These are phyloP conservation scores for Copidosoma floridanum DNA, from an alignment of 1,140 invertebrate species.

Conservation along the genomic window DNA sequence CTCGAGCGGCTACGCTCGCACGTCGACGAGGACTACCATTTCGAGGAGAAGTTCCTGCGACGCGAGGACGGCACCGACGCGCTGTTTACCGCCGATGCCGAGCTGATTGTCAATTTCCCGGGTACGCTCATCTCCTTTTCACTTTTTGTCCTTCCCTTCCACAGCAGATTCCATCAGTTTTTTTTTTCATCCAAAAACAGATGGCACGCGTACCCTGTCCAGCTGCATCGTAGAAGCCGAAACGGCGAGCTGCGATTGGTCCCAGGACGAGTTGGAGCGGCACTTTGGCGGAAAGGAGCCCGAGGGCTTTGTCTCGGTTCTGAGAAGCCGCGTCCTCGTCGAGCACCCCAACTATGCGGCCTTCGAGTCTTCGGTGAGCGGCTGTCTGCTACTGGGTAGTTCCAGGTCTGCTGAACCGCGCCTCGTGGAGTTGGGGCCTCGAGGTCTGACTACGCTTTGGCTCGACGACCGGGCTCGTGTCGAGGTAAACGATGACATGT, in stretches of 20 bases:
- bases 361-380: too few relatives aligned
- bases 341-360: conserved; percentile 60
- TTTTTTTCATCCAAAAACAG: too few relatives aligned
- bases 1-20: conserved; percentile 55
- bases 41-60: conserved; percentile 56
- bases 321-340: conserved; percentile 49
- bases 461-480: background rate
- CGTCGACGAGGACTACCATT: conserved; percentile 55
- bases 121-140: too few relatives aligned
- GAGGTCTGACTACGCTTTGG: background rate
- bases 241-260: conserved; percentile 41
- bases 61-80: conserved; percentile 58
- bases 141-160: too few relatives aligned
- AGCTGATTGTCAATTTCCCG: conserved; percentile 7
- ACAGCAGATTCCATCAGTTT: too few relatives aligned
- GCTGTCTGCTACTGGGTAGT: too few relatives aligned
- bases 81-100: conserved; percentile 11
- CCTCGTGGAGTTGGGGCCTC: background rate
- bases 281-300: conserved; percentile 30
- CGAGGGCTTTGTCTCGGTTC: conserved; percentile 55
- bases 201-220: conserved; percentile 57
- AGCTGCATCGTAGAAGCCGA: conserved; percentile 47
- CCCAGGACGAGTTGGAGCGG: conserved; percentile 35
- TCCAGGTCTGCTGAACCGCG: background rate
- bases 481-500: background rate